Conservation (phyloP, 2,113 vertebrate genomes). For the Heterochromis multidens region DNA sequence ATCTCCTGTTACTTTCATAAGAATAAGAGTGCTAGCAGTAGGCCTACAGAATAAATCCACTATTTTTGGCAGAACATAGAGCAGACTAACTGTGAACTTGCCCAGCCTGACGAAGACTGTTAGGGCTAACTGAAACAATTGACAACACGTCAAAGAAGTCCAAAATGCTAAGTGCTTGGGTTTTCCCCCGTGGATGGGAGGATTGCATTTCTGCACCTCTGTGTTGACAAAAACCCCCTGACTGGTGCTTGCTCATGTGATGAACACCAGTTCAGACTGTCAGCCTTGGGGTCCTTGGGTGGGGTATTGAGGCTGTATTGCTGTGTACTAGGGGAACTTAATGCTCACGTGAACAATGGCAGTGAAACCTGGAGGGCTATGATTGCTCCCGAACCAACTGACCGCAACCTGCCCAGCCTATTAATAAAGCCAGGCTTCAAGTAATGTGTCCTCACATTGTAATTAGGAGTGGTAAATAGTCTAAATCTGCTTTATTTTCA, state of each 20-base stretch:
- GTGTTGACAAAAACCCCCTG: neutral
- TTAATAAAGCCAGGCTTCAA: neutral
- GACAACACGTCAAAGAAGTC: neutral
- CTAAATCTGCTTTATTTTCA: neutral
- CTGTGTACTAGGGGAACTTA: neutral
- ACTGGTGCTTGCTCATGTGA: neutral
- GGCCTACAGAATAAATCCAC: neutral
- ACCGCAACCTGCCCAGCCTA: neutral
- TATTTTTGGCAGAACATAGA: neutral
- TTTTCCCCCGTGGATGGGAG: neutral
- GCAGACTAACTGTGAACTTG: neutral
- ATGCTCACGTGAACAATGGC: neutral
- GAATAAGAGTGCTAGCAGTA: neutral
- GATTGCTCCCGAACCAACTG: neutral
- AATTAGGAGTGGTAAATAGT: neutral
- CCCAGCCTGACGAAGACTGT: neutral
- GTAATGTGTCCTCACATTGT: neutral
- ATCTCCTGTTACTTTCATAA: neutral
- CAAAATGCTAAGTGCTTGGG: neutral
- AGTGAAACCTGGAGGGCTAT: neutral
- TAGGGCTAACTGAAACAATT: neutral
- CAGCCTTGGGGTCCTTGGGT: neutral
- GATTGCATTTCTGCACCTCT: neutral
- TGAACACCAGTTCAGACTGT: neutral
- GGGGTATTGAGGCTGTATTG: neutral